Base-by-base conservation (phyloP, 1,140 invertebrate genomes). In the Lucilia cuprina region DNA sequence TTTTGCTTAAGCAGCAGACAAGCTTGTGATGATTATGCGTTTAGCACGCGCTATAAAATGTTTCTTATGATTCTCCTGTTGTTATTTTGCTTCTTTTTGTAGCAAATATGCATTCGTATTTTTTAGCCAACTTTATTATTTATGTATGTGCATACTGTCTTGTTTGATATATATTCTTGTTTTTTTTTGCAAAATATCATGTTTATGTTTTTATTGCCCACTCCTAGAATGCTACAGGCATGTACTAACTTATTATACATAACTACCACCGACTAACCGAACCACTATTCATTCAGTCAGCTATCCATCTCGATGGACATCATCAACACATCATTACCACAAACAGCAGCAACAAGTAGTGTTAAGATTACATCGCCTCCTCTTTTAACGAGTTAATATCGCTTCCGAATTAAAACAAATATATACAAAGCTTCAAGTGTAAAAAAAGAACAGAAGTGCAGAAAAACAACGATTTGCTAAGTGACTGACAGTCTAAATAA, bases 221-320 rank as follows among this genome's bases (percentile, higher is more conserved):
- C 77, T 80, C 41, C 41, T 80, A 80, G 77, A 80, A 80, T 21
- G 19, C n/a, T 47, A 19, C 34, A 47, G 65, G 65, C 65, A 60
- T 60, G 50, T 60, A 17, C 13, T n/a, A 2, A n/a, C 50, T 21
- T 70, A 21, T 55, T 21, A 70, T 70, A 21, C 19, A n/a, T 60
- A 60, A 60, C 55, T 17, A n/a, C 55, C 55, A 60, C 55, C 55
- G 55, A 60, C 55, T 60, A 60, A 60, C 14, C 55, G 14, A 7
- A n/a, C 55, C 13, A 60, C 55, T 2, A 60, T 60, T 14, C 14
- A 60, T 14, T 17, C 14, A 60, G 7, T 14, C 14, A 60, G 25
- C 78, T n/a, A 80, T 41, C 50, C 75, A 82, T 84, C 19, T 86
- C 47, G 49, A 30, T 87, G 85, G 84, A 85, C 88, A 88, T 89